phyloP scores from a whole-genome alignment of 2,113 vertebrate genomes.

The Uria aalge region DNA sequence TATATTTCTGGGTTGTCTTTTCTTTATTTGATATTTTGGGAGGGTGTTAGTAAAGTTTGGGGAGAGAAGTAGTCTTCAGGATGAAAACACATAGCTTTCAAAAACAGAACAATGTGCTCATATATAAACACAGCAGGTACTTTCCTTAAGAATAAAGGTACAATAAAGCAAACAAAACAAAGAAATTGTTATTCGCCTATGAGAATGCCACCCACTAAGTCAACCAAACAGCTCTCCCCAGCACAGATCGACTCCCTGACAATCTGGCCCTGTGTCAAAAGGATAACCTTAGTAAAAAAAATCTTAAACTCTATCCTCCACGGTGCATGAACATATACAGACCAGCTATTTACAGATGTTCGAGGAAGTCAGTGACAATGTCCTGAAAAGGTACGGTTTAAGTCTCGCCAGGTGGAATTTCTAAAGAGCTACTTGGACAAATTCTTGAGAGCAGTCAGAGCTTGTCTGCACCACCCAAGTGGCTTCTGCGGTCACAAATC shows the following conservation, averaged over 20 bases:
- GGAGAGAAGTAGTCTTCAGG: not conserved
- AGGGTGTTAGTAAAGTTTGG: not conserved
- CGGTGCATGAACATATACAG: conserved; percentile 57
- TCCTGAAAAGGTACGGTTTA: conserved; percentile 26
- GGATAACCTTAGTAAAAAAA: conserved; percentile 43
- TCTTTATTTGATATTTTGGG: not conserved
- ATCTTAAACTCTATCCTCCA: conserved; percentile 58
- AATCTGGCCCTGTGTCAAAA: conserved; percentile 46
- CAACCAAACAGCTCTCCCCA: not conserved
- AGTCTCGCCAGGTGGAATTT: conserved; percentile 58
- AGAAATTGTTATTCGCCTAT: conserved; percentile 29
- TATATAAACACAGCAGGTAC: not conserved
- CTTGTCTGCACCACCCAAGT: conserved; percentile 35
- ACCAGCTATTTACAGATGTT: conserved; percentile 54
- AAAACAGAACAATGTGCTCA: not conserved
- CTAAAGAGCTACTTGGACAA: conserved; percentile 16
- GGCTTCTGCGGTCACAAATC: conserved; percentile 18
- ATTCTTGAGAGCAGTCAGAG: conserved; percentile 35
- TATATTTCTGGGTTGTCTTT: not conserved
- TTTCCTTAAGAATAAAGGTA: not conserved
- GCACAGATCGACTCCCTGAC: not conserved
- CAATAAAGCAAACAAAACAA: conserved; percentile 49
- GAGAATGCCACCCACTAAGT: conserved; percentile 58
- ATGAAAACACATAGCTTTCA: conserved; percentile 7
- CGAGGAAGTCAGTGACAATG: conserved; percentile 17